Evolutionary conservation across 1,140 invertebrate species (phyloP).

Genomic region (Andricus grossulariae): DNA sequence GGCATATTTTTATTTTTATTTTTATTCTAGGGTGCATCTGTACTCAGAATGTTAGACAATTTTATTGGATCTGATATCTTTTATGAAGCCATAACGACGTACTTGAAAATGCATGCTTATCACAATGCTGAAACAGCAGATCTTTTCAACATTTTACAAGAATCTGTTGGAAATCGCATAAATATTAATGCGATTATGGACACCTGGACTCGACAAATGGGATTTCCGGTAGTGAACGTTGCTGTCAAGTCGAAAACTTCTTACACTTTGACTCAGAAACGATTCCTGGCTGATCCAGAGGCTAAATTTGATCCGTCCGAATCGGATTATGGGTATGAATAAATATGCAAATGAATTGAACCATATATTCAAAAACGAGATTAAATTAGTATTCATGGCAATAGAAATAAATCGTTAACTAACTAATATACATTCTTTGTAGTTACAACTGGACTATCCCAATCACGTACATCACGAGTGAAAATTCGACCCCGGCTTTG

Average conservation of each 20-base stretch:
- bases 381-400: too few species aligned
- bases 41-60: constrained; percentile 93
- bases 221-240: constrained; percentile 88
- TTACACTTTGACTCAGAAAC: constrained; percentile 82
- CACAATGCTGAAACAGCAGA: constrained; percentile 88
- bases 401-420: constrained; percentile 28
- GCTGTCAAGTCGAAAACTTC: constrained; percentile 68
- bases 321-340: constrained; percentile 79
- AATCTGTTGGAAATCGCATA: constrained; percentile 66
- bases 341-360: constrained; percentile 38
- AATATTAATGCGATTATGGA: constrained; percentile 88
- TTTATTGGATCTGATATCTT: constrained; percentile 88
- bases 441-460: constrained; percentile 91
- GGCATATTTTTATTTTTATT: not conserved
- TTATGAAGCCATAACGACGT: constrained; percentile 82
- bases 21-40: constrained; percentile 83
- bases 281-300: constrained; percentile 84
- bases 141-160: constrained; percentile 82
- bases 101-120: constrained; percentile 84
- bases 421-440: constrained; percentile 55
- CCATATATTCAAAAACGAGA: too few species aligned
- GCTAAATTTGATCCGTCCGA: constrained; percentile 73
- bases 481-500: constrained; percentile 70
- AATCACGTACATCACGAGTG: constrained; percentile 84
- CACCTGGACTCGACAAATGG: constrained; percentile 95